These are phyloP conservation scores for Smittia aterrima DNA, from an alignment of 2,888 invertebrate species.

Conservation along the genomic window DNA sequence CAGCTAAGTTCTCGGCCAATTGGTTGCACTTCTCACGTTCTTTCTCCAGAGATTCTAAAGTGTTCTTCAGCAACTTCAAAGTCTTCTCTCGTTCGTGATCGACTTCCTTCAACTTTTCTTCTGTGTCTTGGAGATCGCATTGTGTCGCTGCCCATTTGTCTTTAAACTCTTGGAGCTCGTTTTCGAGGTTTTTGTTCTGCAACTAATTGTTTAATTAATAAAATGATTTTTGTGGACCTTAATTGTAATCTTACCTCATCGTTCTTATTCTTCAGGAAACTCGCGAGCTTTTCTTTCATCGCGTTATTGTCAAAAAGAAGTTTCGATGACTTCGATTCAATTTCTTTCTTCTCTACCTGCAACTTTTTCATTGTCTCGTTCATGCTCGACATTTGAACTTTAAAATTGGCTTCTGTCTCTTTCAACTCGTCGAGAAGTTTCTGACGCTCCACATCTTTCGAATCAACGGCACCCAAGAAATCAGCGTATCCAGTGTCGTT, in stretches of 20 bases:
- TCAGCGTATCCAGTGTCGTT: slow-evolving; percentile 37
- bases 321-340: slow-evolving; percentile 49
- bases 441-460: slow-evolving; percentile 17
- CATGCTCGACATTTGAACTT: background rate
- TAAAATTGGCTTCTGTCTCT: background rate
- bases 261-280: background rate
- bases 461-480: slow-evolving; percentile 1
- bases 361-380: slow-evolving; percentile 46
- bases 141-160: slow-evolving; percentile 4
- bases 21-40: background rate
- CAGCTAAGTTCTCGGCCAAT: background rate
- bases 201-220: background rate
- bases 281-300: slow-evolving; percentile 52
- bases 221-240: background rate
- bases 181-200: background rate
- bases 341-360: slow-evolving; percentile 52
- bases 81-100: slow-evolving; percentile 14
- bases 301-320: slow-evolving; percentile 55
- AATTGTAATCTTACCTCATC: background rate
- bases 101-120: background rate
- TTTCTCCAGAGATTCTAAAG: background rate
- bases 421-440: slow-evolving; percentile 45
- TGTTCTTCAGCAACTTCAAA: background rate
- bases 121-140: slow-evolving; percentile 7
- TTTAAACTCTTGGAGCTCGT: background rate